Conservation (phyloP, 1,140 invertebrate species). For the Papilio aristodemus region DNA sequence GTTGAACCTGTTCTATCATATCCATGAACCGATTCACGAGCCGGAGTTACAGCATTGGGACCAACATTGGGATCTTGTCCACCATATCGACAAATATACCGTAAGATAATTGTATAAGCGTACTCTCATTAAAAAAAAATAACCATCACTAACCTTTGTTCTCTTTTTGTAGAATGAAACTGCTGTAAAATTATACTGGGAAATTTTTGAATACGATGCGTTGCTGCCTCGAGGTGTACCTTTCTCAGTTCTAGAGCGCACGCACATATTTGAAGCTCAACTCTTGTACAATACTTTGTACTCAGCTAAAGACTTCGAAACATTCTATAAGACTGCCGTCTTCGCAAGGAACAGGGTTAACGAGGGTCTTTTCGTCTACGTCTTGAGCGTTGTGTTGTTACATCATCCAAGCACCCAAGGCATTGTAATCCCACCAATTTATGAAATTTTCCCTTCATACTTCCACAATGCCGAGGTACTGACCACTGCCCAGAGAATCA, state of each 20-base stretch:
- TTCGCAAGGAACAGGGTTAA: constrained; percentile 83
- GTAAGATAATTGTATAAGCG: constrained; percentile 45
- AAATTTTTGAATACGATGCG: constrained; percentile 76
- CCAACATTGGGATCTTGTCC: constrained; percentile 78
- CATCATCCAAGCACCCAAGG: constrained; percentile 82
- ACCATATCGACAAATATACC: constrained; percentile 75
- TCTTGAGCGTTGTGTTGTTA: constrained; percentile 80
- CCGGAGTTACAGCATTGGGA: constrained; percentile 74
- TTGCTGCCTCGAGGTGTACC: constrained; percentile 80
- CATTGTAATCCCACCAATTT: constrained; percentile 82
- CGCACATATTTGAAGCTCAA: constrained; percentile 81
- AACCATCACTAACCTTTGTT: constrained; percentile 19
- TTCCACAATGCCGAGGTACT: constrained; percentile 83
- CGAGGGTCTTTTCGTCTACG: constrained; percentile 82
- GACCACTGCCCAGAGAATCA: constrained; percentile 80
- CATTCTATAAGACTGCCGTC: constrained; percentile 81
- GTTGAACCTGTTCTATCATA: constrained; percentile 79
- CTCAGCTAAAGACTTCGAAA: constrained; percentile 83
- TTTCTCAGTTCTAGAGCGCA: constrained; percentile 81
- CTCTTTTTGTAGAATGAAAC: constrained; percentile 76
- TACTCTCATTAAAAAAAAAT: constrained; percentile 21
- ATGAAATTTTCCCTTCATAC: constrained; percentile 84
- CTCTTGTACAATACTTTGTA: constrained; percentile 84
- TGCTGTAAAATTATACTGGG: constrained; percentile 81
- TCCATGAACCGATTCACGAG: constrained; percentile 78